Evolutionary conservation across 1,140 invertebrate species (phyloP), one percentile per base, ranked within the genome.

Genomic region (Drosophila carrolli): DNA sequence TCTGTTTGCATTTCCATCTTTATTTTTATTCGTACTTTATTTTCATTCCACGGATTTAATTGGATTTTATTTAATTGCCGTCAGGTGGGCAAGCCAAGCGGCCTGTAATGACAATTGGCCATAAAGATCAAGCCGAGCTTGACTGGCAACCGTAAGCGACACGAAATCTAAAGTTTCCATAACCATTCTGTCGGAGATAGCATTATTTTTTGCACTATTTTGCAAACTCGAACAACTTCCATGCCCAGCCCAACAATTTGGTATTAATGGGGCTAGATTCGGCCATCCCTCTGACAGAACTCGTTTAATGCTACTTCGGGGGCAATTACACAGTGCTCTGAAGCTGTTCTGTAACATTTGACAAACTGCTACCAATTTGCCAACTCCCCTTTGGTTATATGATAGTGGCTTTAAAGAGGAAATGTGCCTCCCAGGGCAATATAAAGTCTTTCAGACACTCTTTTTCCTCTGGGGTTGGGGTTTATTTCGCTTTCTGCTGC

Each of bases 1-100:
- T 38, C 14, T 50, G 40, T 19, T 70, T 48, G 44, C 46, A 55
- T 41, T 44, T 59, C 41, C 41, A 38, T 50, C 46, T 63, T 51
- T 38, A 41, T 58, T 55, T 50, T 47, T 32, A 29, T 46, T 41
- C 14, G 23, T 41, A 41, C 37, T 71, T 14, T 53, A 38, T 74
- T 68, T 70, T 71, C 70, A 75, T 78, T 82, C 58, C 77, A 41
- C n/a, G 23, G 8, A 9, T 40, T 83, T 82, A 83, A 83, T 83
- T 79, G 65, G 60, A 41, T 53, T 83, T 75, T 40, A 47, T 78
- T 73, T 78, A 68, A 81, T 81, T 73, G 55, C 32, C 47, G 23
- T 40, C 47, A 63, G 48, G 75, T 60, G 43, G 61, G 44, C 48
- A 59, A 47, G 46, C 16, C 48, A 59, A 47, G 46, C n/a, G 32